These are phyloP conservation scores for Esox lucius DNA, from an alignment of 2,797 vertebrate species.

Conservation along the genomic window DNA sequence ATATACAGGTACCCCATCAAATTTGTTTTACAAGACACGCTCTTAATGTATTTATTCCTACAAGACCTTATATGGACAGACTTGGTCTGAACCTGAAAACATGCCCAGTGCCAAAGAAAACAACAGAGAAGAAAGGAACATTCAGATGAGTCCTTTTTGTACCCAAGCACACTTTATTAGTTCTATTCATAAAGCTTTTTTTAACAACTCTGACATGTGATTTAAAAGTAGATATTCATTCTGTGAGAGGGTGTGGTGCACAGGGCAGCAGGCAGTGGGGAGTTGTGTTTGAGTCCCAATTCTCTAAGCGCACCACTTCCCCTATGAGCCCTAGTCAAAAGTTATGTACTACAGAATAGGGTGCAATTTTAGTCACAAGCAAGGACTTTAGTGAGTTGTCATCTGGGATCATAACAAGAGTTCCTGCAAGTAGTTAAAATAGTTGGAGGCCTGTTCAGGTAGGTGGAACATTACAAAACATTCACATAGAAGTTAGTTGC, in stretches of 20 bases:
- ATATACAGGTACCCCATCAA: too few relatives aligned
- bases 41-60: too few relatives aligned
- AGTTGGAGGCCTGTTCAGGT: neutral
- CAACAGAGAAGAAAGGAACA: neutral
- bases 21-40: too few relatives aligned
- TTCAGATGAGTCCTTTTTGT: neutral
- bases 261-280: constrained; percentile 56
- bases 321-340: constrained; percentile 2
- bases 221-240: too few relatives aligned
- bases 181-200: constrained; percentile 46
- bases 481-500: neutral
- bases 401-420: neutral
- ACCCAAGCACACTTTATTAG: constrained; percentile 67
- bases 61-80: too few relatives aligned
- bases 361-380: constrained; percentile 37
- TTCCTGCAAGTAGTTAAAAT: neutral
- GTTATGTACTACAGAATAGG: constrained; percentile 30
- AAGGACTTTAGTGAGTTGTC: constrained; percentile 35
- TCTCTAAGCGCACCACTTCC: too few relatives aligned
- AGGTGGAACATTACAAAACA: neutral
- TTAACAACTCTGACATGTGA: constrained; percentile 43
- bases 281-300: too few relatives aligned
- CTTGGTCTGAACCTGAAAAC: too few relatives aligned
- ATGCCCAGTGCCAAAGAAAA: neutral
- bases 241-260: constrained; percentile 30